phyloP scores from a whole-genome alignment of 2,113 vertebrate genomes.

The Mesocricetus auratus region DNA sequence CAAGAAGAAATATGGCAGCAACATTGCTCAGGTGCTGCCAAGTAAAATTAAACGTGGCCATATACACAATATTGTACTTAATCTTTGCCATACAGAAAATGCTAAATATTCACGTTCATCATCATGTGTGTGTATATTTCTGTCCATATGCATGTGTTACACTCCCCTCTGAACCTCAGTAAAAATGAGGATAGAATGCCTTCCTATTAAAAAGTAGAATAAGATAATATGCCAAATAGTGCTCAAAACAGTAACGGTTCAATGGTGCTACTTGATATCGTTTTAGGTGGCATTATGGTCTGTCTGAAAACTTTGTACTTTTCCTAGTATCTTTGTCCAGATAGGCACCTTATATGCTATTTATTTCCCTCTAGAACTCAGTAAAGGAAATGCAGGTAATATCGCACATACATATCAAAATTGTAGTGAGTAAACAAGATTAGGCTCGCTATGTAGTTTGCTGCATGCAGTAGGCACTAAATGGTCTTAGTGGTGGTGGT shows the following conservation, averaged over 20 bases:
- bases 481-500: background rate
- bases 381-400: background rate
- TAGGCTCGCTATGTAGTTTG: background rate
- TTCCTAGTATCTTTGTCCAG: background rate
- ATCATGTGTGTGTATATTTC: background rate
- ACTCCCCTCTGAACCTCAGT: background rate
- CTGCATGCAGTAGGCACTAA: background rate
- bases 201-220: background rate
- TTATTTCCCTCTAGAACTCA: conserved; percentile 42
- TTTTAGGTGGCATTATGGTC: background rate
- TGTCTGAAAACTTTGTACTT: conserved; percentile 12
- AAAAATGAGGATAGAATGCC: background rate
- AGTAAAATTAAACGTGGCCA: conserved; percentile 14
- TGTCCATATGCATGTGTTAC: background rate
- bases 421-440: background rate
- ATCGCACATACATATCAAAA: background rate
- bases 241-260: conserved; percentile 8
- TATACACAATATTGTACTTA: background rate
- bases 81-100: background rate
- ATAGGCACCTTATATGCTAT: background rate
- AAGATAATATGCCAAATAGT: background rate
- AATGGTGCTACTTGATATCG: background rate
- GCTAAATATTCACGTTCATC: background rate
- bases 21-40: background rate
- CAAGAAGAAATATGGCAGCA: background rate